phyloP scores from a whole-genome alignment of 1,140 invertebrate genomes.

The Globodera ellingtonae region DNA sequence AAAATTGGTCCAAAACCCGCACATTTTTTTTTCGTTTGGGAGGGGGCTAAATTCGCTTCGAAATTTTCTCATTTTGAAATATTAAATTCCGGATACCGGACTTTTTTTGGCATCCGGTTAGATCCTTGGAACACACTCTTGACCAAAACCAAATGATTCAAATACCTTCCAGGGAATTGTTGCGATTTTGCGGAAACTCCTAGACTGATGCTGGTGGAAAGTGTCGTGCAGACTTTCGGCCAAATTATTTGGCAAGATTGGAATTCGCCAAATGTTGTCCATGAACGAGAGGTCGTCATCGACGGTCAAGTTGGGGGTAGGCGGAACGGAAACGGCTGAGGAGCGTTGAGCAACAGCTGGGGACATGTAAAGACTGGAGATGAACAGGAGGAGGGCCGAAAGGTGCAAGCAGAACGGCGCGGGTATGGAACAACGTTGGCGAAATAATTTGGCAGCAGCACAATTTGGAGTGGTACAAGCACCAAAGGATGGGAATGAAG shows the following conservation, averaged over 20 bases:
- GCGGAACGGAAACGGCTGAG: background rate
- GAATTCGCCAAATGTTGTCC: conserved; percentile 9
- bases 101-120: no score
- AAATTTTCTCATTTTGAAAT: no score
- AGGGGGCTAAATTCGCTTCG: no score
- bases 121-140: no score
- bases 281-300: conserved; percentile 8
- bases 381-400: background rate
- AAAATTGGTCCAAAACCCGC: no score
- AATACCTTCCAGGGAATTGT: background rate
- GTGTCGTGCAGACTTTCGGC: background rate
- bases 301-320: background rate
- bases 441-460: no score
- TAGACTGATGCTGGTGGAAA: background rate
- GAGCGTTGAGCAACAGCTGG: background rate
- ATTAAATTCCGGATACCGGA: background rate
- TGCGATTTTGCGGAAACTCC: background rate
- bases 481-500: no score
- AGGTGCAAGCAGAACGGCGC: background rate
- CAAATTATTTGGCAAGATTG: background rate
- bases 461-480: no score
- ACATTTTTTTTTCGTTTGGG: no score
- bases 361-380: background rate
- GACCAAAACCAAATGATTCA: background rate
- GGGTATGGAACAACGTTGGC: background rate